Percentiles rank a stretch among this genome's conserved stretches.
Conservation (phyloP, 2,888 invertebrate genomes). For the Abrostola tripartita region DNA sequence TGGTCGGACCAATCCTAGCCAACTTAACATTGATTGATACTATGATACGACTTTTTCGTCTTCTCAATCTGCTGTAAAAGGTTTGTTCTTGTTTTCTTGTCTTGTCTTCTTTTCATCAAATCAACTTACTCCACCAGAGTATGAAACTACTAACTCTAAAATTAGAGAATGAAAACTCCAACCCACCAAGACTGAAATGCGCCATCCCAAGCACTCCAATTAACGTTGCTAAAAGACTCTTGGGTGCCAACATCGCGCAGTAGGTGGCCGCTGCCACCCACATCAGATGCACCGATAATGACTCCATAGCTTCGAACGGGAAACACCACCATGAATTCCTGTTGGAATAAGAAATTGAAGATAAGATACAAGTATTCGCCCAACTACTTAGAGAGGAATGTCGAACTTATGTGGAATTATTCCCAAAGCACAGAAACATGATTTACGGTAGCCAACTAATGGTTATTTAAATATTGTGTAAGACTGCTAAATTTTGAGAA, state of each 20-base stretch:
- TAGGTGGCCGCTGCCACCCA: conserved; percentile 97
- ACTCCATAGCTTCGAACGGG: conserved; percentile 95
- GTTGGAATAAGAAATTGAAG: conserved; percentile 45
- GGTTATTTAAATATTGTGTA: not conserved
- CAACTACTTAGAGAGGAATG: too few species aligned
- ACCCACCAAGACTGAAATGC: conserved; percentile 94
- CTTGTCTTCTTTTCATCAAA: too few species aligned
- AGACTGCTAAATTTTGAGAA: not conserved
- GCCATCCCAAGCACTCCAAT: conserved; percentile 96
- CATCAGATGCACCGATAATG: conserved; percentile 95
- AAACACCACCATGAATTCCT: conserved; percentile 97
- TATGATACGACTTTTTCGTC: too few species aligned
- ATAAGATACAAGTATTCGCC: not conserved
- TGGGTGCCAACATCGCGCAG: conserved; percentile 94
- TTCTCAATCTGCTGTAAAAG: too few species aligned
- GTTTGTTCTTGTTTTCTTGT: too few species aligned
- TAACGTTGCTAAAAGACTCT: conserved; percentile 94
- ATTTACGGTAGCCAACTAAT: too few species aligned
- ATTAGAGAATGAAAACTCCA: not conserved
- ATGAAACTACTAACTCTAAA: too few species aligned
- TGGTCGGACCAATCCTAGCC: too few species aligned
- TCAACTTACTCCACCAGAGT: too few species aligned
- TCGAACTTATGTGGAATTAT: too few species aligned
- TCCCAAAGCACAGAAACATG: too few species aligned
- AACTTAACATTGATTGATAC: too few species aligned